A percentile compares a stretch with the other conserved stretches of the same genome.
Evolutionary conservation across 2,888 invertebrate species (phyloP).

Genomic region (Temnothorax rugatulus): DNA sequence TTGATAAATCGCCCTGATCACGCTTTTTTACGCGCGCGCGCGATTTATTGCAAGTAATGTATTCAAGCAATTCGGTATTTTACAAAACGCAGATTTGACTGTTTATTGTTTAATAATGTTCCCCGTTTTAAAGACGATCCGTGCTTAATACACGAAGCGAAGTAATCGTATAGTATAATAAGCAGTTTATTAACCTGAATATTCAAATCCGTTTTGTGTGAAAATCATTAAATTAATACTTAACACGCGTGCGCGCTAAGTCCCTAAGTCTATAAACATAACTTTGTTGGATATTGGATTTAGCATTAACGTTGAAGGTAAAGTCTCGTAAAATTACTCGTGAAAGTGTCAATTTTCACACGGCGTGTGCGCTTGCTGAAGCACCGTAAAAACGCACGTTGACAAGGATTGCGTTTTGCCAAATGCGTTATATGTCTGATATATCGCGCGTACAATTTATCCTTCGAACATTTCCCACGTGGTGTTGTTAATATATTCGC

Average conservation of each 20-base stretch:
- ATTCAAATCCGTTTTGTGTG: slow-evolving; percentile 29
- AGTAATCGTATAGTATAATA: slow-evolving; percentile 7
- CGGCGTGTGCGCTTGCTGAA: not conserved
- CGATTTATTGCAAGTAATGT: not conserved
- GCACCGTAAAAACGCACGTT: slow-evolving; percentile 16
- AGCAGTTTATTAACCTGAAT: slow-evolving; percentile 3
- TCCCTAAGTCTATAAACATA: slow-evolving; percentile 41
- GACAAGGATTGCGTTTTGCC: slow-evolving; percentile 22
- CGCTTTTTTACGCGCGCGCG: too few species aligned
- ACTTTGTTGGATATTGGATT: slow-evolving; percentile 46
- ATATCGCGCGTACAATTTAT: slow-evolving; percentile 28
- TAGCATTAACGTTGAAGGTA: slow-evolving; percentile 28
- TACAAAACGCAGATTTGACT: not conserved
- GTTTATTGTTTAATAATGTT: not conserved
- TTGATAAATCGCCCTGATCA: not conserved
- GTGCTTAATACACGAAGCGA: not conserved
- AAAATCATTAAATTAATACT: slow-evolving; percentile 48
- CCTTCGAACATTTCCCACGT: slow-evolving; percentile 24
- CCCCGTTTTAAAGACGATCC: not conserved
- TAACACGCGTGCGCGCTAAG: slow-evolving; percentile 21
- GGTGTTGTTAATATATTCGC: slow-evolving; percentile 32
- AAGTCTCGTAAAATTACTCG: slow-evolving; percentile 40
- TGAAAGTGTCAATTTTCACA: slow-evolving; percentile 44
- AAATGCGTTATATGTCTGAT: slow-evolving; percentile 13
- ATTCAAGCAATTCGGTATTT: not conserved